Base-by-base conservation (phyloP, 2,113 vertebrate genomes). In the Pavo muticus region DNA sequence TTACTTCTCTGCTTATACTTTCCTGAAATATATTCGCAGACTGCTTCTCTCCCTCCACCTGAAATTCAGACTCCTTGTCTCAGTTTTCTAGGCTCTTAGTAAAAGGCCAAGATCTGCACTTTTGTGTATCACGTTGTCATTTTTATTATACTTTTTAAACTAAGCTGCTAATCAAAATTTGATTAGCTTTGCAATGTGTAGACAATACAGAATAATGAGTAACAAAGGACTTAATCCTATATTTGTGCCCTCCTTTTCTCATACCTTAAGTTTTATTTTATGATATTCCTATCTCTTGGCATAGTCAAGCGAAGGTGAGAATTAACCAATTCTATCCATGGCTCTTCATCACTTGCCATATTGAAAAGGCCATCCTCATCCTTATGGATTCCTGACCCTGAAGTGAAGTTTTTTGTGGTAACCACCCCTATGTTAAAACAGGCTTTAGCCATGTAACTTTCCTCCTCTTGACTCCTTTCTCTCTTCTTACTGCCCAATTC, bases 231-330 rank as follows among this genome's bases (percentile, higher is more conserved):
- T 25, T 48, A 57, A 60, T 20, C 10, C 3, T 47, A 0, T 54
- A 52, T 77, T 90, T 86, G 73, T 92, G 56, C 18, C 56, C 29
- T 78, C 27, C 17, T 94, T 88, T 87, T 92, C 84, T 91, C 16
- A 29, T 78, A n/a, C 12, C 15, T 13, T 64, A 52, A 60, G 50
- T 73, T 84, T 52, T 65, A 73, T 11, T 10, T 35, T 52, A 25
- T 69, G 37, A 70, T 70, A 24, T 80, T 56, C 13, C 39, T 56
- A 0, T 68, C 52, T 84, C 6, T 7, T 42, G 56, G 19, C 19
- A 45, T 39, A 68, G 39, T 25, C 7, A 42, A 68, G 7, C 47
- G 35, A 78, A 52, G 21, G 25, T 65, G 50, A 85, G 39, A 84
- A 77, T 40, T 18, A 59, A 59, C 50, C 24, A 80, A 1, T 57